A percentile compares a stretch with the other conserved stretches of the same genome.
Evolutionary conservation across 2,888 invertebrate genomes (phyloP).

Genomic region (Pachydiplax longipennis): DNA sequence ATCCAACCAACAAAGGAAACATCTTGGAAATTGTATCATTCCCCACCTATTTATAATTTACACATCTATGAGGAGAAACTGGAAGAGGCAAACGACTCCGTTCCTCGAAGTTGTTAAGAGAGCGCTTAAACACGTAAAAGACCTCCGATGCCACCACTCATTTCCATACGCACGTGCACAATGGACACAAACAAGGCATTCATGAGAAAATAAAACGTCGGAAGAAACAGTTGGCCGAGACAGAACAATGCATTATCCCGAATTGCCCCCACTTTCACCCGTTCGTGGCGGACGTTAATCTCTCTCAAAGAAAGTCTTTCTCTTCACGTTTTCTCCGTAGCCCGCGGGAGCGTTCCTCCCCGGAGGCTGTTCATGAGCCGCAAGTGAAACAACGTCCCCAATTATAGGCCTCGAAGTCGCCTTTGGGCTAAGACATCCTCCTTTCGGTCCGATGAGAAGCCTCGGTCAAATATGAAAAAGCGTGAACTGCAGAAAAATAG

Average conservation of each 20-base stretch:
- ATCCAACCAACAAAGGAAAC: too few species aligned
- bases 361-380: too few species aligned
- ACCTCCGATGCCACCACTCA: too few species aligned
- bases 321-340: not conserved
- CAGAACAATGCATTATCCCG: not conserved
- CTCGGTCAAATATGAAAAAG: not conserved
- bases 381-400: not conserved
- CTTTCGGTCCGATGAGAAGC: not conserved
- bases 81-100: too few species aligned
- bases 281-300: not conserved
- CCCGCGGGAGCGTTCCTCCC: not conserved
- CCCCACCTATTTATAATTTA: too few species aligned
- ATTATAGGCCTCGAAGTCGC: not conserved
- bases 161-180: too few species aligned
- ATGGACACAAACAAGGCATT: too few species aligned
- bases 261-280: not conserved
- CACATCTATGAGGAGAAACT: too few species aligned
- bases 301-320: not conserved
- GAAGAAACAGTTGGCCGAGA: not conserved
- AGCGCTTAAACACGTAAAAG: too few species aligned
- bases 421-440: not conserved
- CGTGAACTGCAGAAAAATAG: not conserved
- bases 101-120: too few species aligned
- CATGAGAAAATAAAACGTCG: too few species aligned
- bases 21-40: too few species aligned